A percentile compares a stretch with the other conserved stretches of the same genome.
phyloP scores from a whole-genome alignment of 2,113 vertebrate genomes.

The Chinchilla lanigera region DNA sequence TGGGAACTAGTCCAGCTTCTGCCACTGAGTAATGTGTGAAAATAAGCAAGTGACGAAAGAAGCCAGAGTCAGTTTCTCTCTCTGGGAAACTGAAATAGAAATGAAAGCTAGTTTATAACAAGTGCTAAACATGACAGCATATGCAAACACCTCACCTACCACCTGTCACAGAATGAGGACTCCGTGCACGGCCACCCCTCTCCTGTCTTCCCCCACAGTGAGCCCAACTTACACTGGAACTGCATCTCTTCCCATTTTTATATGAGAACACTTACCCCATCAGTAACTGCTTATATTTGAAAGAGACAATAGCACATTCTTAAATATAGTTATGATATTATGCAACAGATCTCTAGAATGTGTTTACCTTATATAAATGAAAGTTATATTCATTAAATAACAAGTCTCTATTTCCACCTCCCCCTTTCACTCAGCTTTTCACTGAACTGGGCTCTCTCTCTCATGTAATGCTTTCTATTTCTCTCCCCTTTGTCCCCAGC shows the following conservation, averaged over 20 bases:
- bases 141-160: not conserved
- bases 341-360: not conserved
- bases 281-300: not conserved
- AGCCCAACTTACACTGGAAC: too few relatives aligned
- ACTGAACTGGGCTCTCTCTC: not conserved
- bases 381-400: not conserved
- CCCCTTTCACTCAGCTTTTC: not conserved
- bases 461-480: not conserved
- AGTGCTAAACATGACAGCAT: not conserved
- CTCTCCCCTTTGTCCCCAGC: not conserved
- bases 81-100: slow-evolving; percentile 54
- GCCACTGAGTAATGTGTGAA: slow-evolving; percentile 55
- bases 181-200: accelerated
- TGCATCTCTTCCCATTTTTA: not conserved
- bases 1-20: slow-evolving; percentile 67
- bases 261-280: not conserved
- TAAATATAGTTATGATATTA: not conserved
- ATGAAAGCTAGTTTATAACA: not conserved
- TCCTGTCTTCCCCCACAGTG: not conserved
- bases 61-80: not conserved
- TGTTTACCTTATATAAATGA: not conserved
- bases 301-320: not conserved
- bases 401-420: not conserved
- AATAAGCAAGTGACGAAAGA: slow-evolving; percentile 38
- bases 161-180: accelerated